Evolutionary conservation across 1,140 invertebrate genomes (phyloP), one percentile per base, ranked within the genome.

Genomic region (Trichonephila inaurata): DNA sequence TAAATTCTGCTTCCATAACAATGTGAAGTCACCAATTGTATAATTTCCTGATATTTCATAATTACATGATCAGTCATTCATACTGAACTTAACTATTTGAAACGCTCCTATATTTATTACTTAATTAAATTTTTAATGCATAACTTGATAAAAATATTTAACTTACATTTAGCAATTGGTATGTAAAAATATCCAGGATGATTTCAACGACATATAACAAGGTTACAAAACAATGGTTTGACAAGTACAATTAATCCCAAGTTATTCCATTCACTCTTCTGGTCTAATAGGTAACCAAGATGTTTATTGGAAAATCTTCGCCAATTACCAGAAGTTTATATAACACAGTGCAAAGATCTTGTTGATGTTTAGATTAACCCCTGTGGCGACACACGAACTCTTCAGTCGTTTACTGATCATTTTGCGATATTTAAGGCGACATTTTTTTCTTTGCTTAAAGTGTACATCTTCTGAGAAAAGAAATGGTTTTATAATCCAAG

Each of bases 311-410:
- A 21, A 77, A 77, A 58, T 18, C 24, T 83, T 83, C n/a, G 24
- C 40, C 82, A 21, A 60, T n/a, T 83, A 58, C 51, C n/a, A 58
- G 2, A n/a, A 83, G 82, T 83, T 83, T 83, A 83, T 83, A 83
- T 83, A 83, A 83, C 21, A 58, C 19, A 51, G 82, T 58, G 40
- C 82, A 83, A 83, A 83, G 82, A 83, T 83, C 82, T 18, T 83
- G 82, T 83, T 83, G 82, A 83, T 83, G 82, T 83, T 83, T 83
- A 51, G 19, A 60, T 8, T 58, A 24, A 12, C 14, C 44, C 24
- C 44, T 83, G 44, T 77, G 72, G 72, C 72, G 72, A 77, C 72
- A 33, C 12, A 33, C 72, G 16, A 28, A 6, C 28, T 18, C 72
- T 77, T 77, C 8, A 77, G 72, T 33, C 33, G 28, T 40, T 77